A percentile compares a stretch with the other conserved stretches of the same genome.
Conservation (phyloP, 2,797 vertebrate species). For the Megaceryle alcyon region DNA sequence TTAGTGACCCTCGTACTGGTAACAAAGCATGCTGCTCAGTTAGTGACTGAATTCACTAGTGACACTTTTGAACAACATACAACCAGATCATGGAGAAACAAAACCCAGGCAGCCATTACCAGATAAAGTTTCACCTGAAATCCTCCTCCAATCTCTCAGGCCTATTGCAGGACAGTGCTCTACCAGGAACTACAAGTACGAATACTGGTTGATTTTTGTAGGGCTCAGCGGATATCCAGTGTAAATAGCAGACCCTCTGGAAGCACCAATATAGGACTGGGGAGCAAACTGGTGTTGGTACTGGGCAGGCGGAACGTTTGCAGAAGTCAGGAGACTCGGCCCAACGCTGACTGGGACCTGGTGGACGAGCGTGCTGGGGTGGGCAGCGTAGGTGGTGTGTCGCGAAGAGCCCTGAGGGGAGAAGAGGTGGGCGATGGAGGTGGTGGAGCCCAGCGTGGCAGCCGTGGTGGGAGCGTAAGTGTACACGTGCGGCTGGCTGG, state of each 20-base stretch:
- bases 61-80: conserved; percentile 67
- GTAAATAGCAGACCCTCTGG: conserved; percentile 89
- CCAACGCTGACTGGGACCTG: conserved; percentile 87
- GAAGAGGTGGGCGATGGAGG: conserved; percentile 92
- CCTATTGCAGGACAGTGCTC: conserved; percentile 56
- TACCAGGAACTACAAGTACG: conserved; percentile 85
- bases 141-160: conserved; percentile 53
- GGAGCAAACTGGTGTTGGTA: conserved; percentile 92
- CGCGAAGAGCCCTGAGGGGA: conserved; percentile 86
- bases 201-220: conserved; percentile 94
- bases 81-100: conserved; percentile 73
- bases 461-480: conserved; percentile 90
- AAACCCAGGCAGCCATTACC: conserved; percentile 73
- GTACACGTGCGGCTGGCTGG: conserved; percentile 88
- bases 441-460: conserved; percentile 92
- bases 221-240: conserved; percentile 94
- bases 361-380: conserved; percentile 92
- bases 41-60: conserved; percentile 63
- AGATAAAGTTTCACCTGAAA: conserved; percentile 65
- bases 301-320: conserved; percentile 85
- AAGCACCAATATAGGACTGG: conserved; percentile 88
- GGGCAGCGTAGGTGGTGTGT: conserved; percentile 83
- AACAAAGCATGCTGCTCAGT: conserved; percentile 57
- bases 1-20: conserved; percentile 56
- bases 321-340: conserved; percentile 84